Conservation (phyloP, 2,113 vertebrate genomes). For the Terrapene triunguis region DNA sequence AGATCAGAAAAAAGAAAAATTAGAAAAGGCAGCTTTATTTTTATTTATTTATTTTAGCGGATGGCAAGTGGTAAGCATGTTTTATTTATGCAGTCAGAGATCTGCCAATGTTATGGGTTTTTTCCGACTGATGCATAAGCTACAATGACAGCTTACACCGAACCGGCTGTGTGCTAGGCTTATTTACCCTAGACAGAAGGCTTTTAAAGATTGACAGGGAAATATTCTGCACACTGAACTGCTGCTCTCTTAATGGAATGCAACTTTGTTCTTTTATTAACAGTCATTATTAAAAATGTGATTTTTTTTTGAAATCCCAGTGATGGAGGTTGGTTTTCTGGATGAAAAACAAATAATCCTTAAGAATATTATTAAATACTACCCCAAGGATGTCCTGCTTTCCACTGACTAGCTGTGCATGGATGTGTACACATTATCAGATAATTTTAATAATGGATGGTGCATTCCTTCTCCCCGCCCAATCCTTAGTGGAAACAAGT, state of each 20-base stretch:
- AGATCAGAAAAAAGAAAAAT: not conserved
- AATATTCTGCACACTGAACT: constrained; percentile 41
- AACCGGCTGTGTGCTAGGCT: not conserved
- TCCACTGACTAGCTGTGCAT: rapidly evolving
- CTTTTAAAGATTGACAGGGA: constrained; percentile 9
- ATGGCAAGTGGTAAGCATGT: constrained; percentile 67
- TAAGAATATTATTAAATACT: not conserved
- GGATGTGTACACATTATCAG: not conserved
- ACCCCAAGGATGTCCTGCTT: not conserved
- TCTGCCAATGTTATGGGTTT: not conserved
- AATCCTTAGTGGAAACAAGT: not conserved
- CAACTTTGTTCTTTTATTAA: constrained; percentile 38
- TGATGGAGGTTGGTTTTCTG: not conserved
- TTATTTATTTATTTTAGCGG: constrained; percentile 4
- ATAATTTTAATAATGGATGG: not conserved
- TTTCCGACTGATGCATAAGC: constrained; percentile 61
- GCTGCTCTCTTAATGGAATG: constrained; percentile 16
- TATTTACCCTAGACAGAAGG: constrained; percentile 39
- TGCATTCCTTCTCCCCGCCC: not conserved
- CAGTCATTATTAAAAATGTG: not conserved
- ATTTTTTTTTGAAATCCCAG: not conserved
- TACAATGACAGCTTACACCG: constrained; percentile 48
- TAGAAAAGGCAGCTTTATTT: not conserved
- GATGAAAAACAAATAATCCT: not conserved
- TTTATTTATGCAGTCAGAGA: constrained; percentile 74